phyloP scores from a whole-genome alignment of 53 echinoderm and acorn worm species.

The Paracentrotus lividus region DNA sequence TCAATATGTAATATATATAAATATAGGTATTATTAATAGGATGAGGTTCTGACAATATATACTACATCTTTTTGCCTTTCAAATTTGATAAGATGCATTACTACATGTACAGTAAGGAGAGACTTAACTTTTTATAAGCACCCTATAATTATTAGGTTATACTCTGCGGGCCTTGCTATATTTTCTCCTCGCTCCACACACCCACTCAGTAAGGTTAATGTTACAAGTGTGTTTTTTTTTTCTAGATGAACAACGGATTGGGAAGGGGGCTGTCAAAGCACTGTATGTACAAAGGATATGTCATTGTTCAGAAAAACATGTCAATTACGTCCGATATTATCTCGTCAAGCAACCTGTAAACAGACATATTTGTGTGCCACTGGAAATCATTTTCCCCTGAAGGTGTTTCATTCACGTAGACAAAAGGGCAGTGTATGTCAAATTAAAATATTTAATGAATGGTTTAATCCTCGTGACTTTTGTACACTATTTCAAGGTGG shows the following conservation, averaged over 20 bases:
- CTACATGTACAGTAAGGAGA: too few species aligned
- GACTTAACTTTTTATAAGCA: background rate
- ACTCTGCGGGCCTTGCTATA: background rate
- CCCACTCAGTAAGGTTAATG: background rate
- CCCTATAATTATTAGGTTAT: background rate
- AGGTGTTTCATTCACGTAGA: background rate
- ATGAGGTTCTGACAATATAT: too few species aligned
- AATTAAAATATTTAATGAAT: background rate
- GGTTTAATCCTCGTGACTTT: background rate
- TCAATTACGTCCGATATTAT: background rate
- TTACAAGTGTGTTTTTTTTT: background rate
- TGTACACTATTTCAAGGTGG: background rate
- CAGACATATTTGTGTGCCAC: background rate
- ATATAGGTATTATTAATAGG: too few species aligned
- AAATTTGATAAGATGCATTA: too few species aligned
- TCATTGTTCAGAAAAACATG: constrained; percentile 25
- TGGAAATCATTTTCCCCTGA: background rate
- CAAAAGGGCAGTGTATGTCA: background rate
- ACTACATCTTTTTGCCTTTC: too few species aligned
- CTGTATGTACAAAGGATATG: background rate
- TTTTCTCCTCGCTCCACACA: background rate
- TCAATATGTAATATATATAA: too few species aligned
- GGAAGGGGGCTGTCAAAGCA: background rate
- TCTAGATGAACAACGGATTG: background rate
- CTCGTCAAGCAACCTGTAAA: background rate